These are phyloP conservation scores for Amniataba percoides DNA, from an alignment of 2,797 vertebrate species.

Conservation along the genomic window DNA sequence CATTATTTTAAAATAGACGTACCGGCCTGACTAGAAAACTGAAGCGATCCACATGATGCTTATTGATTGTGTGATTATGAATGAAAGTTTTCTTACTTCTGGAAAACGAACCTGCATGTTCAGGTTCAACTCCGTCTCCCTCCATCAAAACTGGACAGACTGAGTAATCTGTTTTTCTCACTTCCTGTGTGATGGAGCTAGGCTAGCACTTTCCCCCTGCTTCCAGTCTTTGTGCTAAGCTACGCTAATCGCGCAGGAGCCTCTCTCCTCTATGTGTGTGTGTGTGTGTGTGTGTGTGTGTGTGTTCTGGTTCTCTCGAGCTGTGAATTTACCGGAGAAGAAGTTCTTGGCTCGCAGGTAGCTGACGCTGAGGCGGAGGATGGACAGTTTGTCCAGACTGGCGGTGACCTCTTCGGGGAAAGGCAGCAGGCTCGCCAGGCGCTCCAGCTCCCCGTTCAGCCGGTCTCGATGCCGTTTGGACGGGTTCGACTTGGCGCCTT, in stretches of 20 bases:
- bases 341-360: constrained; percentile 86
- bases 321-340: constrained; percentile 78
- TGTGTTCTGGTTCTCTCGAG: too few species aligned
- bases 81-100: neutral
- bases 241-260: neutral
- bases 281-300: too few species aligned
- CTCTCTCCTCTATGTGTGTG: neutral
- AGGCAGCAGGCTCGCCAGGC: constrained; percentile 83
- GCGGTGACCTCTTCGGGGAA: constrained; percentile 85
- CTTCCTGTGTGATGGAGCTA: neutral
- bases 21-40: too few species aligned
- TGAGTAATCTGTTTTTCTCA: neutral
- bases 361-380: constrained; percentile 85
- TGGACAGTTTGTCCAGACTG: constrained; percentile 87
- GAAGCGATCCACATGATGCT: too few species aligned
- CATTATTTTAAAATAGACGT: too few species aligned
- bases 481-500: constrained; percentile 84
- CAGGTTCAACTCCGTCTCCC: neutral
- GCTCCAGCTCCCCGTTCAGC: constrained; percentile 87
- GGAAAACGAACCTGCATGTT: too few species aligned
- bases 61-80: neutral
- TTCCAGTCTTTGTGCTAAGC: neutral
- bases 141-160: neutral
- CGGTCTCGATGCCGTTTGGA: constrained; percentile 87
- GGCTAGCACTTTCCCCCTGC: neutral